Conservation (phyloP, 2,888 invertebrate genomes). For the Rotaria magnacalcarata region DNA sequence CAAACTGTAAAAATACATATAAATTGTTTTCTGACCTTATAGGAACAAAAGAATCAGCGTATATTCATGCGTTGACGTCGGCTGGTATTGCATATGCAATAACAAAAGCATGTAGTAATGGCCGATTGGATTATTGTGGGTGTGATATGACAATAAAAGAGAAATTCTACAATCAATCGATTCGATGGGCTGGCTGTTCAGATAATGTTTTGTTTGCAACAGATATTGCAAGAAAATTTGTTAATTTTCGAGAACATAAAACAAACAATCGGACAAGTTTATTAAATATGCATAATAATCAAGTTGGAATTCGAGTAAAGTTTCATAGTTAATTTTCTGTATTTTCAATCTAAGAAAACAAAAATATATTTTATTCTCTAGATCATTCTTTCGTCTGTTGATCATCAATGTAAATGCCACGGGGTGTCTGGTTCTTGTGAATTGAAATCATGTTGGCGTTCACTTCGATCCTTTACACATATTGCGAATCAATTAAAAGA, state of each 20-base stretch:
- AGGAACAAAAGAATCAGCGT: constrained; percentile 69
- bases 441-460: constrained; percentile 81
- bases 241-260: constrained; percentile 68
- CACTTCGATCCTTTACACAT: constrained; percentile 71
- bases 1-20: too few species aligned
- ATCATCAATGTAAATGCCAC: constrained; percentile 79
- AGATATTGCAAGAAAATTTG: constrained; percentile 77
- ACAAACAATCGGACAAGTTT: not conserved
- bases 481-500: constrained; percentile 73
- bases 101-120: constrained; percentile 71
- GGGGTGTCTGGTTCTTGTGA: constrained; percentile 88
- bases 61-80: constrained; percentile 79
- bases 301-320: constrained; percentile 36
- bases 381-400: not conserved
- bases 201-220: constrained; percentile 74
- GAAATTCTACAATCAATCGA: not conserved
- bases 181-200: constrained; percentile 66
- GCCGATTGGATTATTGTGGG: constrained; percentile 77
- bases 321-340: not conserved
- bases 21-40: not conserved
- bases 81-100: constrained; percentile 81
- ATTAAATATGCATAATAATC: constrained; percentile 62
- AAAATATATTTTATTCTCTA: not conserved
- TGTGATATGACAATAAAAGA: constrained; percentile 69
- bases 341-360: too few species aligned